Evolutionary conservation across 92 coral and sea anemone genomes (phyloP).

Genomic region (Porites evermanni): DNA sequence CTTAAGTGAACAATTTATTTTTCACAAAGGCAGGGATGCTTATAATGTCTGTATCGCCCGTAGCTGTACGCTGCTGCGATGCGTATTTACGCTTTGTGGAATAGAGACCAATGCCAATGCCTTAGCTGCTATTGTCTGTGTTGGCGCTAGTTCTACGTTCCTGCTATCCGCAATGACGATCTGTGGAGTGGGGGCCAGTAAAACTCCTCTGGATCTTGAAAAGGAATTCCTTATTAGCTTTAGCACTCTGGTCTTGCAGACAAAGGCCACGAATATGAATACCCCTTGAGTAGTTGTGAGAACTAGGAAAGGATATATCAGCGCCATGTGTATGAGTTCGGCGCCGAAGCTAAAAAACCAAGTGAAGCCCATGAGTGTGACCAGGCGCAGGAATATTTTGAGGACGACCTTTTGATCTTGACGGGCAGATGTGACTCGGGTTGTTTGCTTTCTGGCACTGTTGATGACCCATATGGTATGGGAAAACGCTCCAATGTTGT

Average conservation of each 20-base stretch:
- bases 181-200: constrained; percentile 45
- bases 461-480: constrained; percentile 87
- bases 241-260: constrained; percentile 83
- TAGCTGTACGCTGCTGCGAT: no score
- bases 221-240: constrained; percentile 72
- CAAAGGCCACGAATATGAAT: constrained; percentile 87
- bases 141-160: constrained; percentile 14
- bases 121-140: neutral
- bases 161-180: constrained; percentile 60
- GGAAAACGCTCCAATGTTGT: constrained; percentile 82
- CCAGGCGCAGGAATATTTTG: constrained; percentile 79
- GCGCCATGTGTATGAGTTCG: constrained; percentile 75
- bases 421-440: constrained; percentile 69
- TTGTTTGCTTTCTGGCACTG: constrained; percentile 77
- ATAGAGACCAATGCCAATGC: no score
- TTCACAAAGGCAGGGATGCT: no score
- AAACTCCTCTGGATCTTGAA: constrained; percentile 43
- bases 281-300: constrained; percentile 83
- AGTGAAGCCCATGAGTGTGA: constrained; percentile 88
- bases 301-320: constrained; percentile 86
- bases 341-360: constrained; percentile 93
- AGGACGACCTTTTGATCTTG: constrained; percentile 67
- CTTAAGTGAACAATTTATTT: no score
- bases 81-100: no score
- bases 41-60: no score